A percentile compares a stretch with the other conserved stretches of the same genome.
Evolutionary conservation across 2,113 vertebrate genomes (phyloP).

Genomic region (Scatophagus argus): DNA sequence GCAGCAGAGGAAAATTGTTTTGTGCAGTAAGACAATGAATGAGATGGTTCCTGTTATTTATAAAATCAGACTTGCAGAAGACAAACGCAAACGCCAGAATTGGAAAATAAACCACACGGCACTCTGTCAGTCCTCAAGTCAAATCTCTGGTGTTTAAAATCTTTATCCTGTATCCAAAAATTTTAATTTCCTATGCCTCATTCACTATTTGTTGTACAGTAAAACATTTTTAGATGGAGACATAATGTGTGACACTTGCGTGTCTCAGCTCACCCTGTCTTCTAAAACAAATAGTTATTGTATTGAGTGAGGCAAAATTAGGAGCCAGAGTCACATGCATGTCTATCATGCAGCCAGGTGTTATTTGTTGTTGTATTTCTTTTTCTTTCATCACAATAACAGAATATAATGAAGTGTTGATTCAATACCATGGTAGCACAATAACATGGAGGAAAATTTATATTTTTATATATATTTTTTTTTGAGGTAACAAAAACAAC

Average conservation of each 20-base stretch:
- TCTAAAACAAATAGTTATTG: background rate
- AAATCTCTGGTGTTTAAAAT: slow-evolving; percentile 14
- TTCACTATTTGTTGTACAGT: slow-evolving; percentile 13
- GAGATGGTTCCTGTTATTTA: slow-evolving; percentile 35
- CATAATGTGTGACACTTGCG: background rate
- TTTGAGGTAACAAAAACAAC: background rate
- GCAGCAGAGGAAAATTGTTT: slow-evolving; percentile 18
- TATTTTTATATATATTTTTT: background rate
- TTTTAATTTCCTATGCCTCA: slow-evolving; percentile 24
- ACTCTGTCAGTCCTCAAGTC: no score
- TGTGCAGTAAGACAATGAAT: slow-evolving; percentile 21
- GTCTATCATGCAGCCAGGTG: background rate
- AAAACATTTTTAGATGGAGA: slow-evolving; percentile 3
- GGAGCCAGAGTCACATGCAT: background rate
- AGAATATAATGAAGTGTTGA: slow-evolving; percentile 10
- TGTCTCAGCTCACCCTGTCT: background rate
- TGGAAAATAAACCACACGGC: slow-evolving; percentile 29
- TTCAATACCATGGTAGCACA: background rate
- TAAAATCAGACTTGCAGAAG: slow-evolving; percentile 49
- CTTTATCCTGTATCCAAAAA: slow-evolving; percentile 13
- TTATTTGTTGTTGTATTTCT: slow-evolving; percentile 5
- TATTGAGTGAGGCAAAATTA: background rate
- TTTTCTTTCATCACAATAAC: background rate
- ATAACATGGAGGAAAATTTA: slow-evolving; percentile 7
- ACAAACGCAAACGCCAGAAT: slow-evolving; percentile 32